These are phyloP conservation scores for Drosophila falleni DNA, from an alignment of 2,888 invertebrate genomes.

Conservation along the genomic window DNA sequence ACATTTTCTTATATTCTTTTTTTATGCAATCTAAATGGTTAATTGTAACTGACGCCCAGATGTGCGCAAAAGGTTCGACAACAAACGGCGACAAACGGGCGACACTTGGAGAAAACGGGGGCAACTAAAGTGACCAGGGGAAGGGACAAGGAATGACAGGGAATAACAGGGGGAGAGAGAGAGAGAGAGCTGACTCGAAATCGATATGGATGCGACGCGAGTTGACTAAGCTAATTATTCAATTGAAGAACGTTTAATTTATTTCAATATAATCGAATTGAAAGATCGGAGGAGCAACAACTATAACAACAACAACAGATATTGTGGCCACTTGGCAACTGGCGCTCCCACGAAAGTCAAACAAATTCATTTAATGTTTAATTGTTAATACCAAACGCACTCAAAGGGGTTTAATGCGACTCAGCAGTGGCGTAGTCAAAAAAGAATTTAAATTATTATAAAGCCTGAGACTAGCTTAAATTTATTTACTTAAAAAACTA, in stretches of 20 bases:
- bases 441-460: not conserved
- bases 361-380: constrained; percentile 79
- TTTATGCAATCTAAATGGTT: constrained; percentile 52
- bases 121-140: not conserved
- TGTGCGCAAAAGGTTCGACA: constrained; percentile 59
- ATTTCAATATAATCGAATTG: constrained; percentile 84
- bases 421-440: constrained; percentile 27
- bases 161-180: too few relatives aligned
- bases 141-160: too few relatives aligned
- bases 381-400: constrained; percentile 50
- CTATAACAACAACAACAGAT: constrained; percentile 23
- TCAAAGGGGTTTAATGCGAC: constrained; percentile 21
- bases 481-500: not conserved
- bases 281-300: constrained; percentile 68
- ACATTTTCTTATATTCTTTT: constrained; percentile 18
- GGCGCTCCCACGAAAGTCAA: constrained; percentile 78
- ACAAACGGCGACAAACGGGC: constrained; percentile 54
- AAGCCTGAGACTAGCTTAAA: not conserved
- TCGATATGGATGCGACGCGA: constrained; percentile 41
- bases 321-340: constrained; percentile 23
- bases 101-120: constrained; percentile 52
- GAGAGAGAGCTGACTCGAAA: constrained; percentile 47
- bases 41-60: constrained; percentile 76
- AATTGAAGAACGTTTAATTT: constrained; percentile 81
- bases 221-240: constrained; percentile 72